These are phyloP conservation scores for Euura saliciscinereae DNA, from an alignment of 1,140 invertebrate species.

Conservation along the genomic window DNA sequence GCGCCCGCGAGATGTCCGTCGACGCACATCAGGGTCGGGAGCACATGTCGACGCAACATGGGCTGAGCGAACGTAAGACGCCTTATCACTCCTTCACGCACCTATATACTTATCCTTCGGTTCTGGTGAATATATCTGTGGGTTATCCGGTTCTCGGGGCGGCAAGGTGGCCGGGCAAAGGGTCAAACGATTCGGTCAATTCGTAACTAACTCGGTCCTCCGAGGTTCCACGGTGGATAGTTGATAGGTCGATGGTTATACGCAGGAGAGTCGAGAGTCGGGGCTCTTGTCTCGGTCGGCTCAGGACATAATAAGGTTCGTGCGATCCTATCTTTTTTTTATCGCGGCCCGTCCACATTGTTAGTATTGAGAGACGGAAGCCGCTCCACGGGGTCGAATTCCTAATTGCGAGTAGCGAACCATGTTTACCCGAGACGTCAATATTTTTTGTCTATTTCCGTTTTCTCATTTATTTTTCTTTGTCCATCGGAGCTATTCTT, in stretches of 20 bases:
- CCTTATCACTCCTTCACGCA: too few species aligned
- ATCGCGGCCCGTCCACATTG: not conserved
- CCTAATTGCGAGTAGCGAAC: not conserved
- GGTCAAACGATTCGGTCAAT: constrained; percentile 5
- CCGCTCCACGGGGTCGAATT: not conserved
- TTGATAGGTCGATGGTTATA: too few species aligned
- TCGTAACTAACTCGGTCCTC: not conserved
- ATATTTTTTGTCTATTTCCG: not conserved
- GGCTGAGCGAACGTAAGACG: not conserved
- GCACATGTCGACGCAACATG: not conserved
- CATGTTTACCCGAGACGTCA: constrained; percentile 1
- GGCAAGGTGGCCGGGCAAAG: not conserved
- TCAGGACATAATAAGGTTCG: not conserved
- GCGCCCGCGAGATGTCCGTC: not conserved
- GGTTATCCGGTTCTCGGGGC: too few species aligned
- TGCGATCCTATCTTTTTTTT: constrained; percentile 1
- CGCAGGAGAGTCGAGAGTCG: too few species aligned
- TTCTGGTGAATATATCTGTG: too few species aligned
- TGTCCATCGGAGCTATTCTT: too few species aligned
- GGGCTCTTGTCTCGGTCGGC: not conserved
- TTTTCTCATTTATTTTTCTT: not conserved
- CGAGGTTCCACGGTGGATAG: not conserved
- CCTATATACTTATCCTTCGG: too few species aligned
- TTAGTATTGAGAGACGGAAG: not conserved
- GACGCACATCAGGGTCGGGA: not conserved